These are phyloP conservation scores for Timema podura DNA, from an alignment of 2,888 invertebrate species.

Conservation along the genomic window DNA sequence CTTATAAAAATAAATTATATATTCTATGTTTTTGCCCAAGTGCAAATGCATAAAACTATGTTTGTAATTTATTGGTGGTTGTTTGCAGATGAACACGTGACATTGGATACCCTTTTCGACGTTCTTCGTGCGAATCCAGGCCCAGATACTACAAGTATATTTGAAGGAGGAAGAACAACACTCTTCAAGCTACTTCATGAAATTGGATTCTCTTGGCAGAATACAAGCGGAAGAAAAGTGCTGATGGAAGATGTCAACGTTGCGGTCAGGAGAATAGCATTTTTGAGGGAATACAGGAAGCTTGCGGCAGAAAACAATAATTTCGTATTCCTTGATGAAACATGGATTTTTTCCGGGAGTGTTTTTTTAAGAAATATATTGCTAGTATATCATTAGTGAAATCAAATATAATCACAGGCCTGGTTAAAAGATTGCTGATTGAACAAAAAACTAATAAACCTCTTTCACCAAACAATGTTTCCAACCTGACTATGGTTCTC, in stretches of 20 bases:
- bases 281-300: not conserved
- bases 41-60: too few relatives aligned
- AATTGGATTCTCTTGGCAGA: not conserved
- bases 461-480: too few relatives aligned
- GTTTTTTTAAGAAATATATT: not conserved
- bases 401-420: not conserved
- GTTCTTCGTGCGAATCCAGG: not conserved
- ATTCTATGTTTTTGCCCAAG: too few relatives aligned
- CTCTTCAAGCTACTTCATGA: not conserved
- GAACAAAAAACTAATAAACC: too few relatives aligned
- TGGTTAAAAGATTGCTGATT: not conserved
- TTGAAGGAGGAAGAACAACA: not conserved
- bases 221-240: not conserved
- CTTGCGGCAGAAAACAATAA: not conserved
- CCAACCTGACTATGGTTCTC: too few relatives aligned
- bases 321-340: constrained; percentile 9
- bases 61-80: too few relatives aligned
- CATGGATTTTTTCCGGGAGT: not conserved
- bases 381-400: too few relatives aligned
- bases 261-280: not conserved
- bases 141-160: not conserved
- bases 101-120: not conserved
- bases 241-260: not conserved
- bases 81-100: not conserved
- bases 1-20: too few relatives aligned